Percentiles rank a stretch among this genome's conserved stretches.
phyloP scores from a whole-genome alignment of 2,888 invertebrate species.

The Harpalus rufipes region DNA sequence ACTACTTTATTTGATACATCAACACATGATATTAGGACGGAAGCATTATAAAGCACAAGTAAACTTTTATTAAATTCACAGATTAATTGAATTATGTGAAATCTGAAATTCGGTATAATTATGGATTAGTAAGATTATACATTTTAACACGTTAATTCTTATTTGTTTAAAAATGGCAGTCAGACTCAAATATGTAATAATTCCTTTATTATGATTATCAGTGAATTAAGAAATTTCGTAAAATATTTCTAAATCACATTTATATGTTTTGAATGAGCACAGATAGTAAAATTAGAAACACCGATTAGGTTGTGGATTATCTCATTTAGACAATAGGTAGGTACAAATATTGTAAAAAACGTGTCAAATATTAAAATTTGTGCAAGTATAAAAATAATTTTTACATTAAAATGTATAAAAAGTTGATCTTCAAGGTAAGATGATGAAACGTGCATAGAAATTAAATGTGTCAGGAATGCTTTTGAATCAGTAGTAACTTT shows the following conservation, averaged over 20 bases:
- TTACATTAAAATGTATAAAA: constrained; percentile 66
- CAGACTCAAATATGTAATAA: constrained; percentile 30
- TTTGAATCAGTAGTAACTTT: constrained; percentile 37
- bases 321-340: constrained; percentile 49
- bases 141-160: constrained; percentile 15
- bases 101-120: constrained; percentile 41
- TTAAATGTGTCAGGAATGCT: constrained; percentile 46
- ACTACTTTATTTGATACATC: constrained; percentile 46
- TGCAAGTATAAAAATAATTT: constrained; percentile 67
- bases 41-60: constrained; percentile 58
- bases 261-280: constrained; percentile 25
- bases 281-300: constrained; percentile 37
- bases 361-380: constrained; percentile 60
- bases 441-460: constrained; percentile 48
- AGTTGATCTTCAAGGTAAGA: constrained; percentile 55
- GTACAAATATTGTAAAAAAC: constrained; percentile 49
- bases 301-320: constrained; percentile 41
- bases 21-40: constrained; percentile 58
- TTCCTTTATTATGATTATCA: background rate
- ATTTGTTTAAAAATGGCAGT: constrained; percentile 54
- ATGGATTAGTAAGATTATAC: constrained; percentile 10
- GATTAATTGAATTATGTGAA: constrained; percentile 28
- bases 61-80: constrained; percentile 54
- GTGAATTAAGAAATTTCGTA: constrained; percentile 6
- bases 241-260: constrained; percentile 47